Conservation (phyloP, 2,888 invertebrate genomes). For the Autographa pulchrina region DNA sequence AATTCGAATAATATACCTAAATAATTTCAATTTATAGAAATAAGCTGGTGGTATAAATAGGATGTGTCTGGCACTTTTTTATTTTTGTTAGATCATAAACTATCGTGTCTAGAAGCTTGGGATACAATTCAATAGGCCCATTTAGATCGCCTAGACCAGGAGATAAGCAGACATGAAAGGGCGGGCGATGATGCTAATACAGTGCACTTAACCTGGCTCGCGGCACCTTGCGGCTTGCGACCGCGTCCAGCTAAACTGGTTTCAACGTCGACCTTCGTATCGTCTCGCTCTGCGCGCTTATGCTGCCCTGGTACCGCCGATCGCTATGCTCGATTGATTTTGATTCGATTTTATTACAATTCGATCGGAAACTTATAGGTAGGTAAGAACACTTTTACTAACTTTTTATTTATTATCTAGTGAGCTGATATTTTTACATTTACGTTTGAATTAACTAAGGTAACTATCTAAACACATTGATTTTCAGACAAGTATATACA, state of each 20-base stretch:
- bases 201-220: constrained; percentile 85
- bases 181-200: constrained; percentile 86
- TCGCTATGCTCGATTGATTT: constrained; percentile 81
- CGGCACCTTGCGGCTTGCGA: constrained; percentile 87
- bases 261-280: constrained; percentile 83
- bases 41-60: constrained; percentile 13
- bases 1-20: too few relatives aligned
- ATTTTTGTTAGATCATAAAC: constrained; percentile 36
- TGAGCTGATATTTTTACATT: too few relatives aligned
- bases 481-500: too few relatives aligned
- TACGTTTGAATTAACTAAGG: too few relatives aligned
- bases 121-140: constrained; percentile 82
- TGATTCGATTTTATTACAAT: constrained; percentile 69
- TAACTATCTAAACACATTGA: too few relatives aligned
- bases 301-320: constrained; percentile 81
- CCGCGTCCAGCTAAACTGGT: constrained; percentile 85
- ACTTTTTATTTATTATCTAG: too few relatives aligned
- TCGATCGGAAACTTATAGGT: constrained; percentile 62
- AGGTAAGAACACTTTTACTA: neutral
- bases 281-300: constrained; percentile 77
- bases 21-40: constrained; percentile 12
- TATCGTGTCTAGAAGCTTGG: constrained; percentile 43
- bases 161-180: constrained; percentile 87
- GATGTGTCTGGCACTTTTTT: neutral
- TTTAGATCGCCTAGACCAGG: constrained; percentile 81